Percentiles rank a stretch among this genome's conserved stretches.
Evolutionary conservation across 2,113 vertebrate species (phyloP).

Genomic region (Notiomystis cincta): DNA sequence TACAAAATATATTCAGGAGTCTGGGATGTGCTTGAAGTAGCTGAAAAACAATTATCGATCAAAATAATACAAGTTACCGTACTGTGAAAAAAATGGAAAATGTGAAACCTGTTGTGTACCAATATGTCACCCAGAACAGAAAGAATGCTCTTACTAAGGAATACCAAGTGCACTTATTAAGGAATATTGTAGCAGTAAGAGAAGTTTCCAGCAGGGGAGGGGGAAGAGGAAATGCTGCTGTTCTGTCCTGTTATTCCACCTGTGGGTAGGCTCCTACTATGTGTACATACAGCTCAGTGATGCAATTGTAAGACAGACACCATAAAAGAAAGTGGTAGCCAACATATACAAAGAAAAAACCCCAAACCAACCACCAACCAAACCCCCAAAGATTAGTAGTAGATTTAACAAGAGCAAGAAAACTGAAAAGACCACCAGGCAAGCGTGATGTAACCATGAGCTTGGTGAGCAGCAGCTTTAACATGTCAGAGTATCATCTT

Average conservation of each 20-base stretch:
- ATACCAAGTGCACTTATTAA: background rate
- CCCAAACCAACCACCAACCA: background rate
- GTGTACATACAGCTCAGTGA: background rate
- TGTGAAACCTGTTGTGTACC: background rate
- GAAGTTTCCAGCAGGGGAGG: background rate
- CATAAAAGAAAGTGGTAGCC: background rate
- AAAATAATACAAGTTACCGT: background rate
- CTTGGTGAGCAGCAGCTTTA: background rate
- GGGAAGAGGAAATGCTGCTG: background rate
- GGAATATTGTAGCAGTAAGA: background rate
- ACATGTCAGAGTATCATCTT: background rate
- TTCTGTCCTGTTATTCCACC: background rate
- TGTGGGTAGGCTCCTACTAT: background rate
- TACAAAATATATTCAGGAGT: background rate
- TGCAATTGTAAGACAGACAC: background rate
- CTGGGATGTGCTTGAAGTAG: background rate
- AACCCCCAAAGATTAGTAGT: background rate
- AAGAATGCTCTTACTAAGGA: background rate
- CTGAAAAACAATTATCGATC: background rate
- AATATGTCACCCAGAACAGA: background rate
- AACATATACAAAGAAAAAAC: background rate
- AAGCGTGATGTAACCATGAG: background rate
- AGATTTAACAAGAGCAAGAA: background rate
- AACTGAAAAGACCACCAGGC: background rate
- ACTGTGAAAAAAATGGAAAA: background rate